Evolutionary conservation across 2,113 vertebrate species (phyloP), one percentile per base, ranked within the genome.

Genomic region (Epinephelus moara): DNA sequence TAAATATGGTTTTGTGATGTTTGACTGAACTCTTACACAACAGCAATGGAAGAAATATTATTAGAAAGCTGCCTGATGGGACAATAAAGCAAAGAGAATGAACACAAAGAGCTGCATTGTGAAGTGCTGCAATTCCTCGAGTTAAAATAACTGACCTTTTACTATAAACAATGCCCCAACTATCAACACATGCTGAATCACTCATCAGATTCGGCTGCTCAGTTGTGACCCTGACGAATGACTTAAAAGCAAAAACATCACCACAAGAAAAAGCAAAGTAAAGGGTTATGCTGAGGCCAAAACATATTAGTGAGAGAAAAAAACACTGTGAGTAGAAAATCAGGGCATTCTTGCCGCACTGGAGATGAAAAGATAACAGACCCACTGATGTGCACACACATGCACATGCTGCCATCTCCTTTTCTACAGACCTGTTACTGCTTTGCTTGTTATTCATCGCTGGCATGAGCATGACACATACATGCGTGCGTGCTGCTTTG

Each of bases 71-170:
- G 60, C n/a, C 60, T 45, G 42, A 15, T 52, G 78, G 70, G 70
- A 80, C 21, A 76, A 60, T 40, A 64, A 80, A 63, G 40, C 40
- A 56, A 50, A 45, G 30, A 76, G 67, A 92, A 80, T 52, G 13
- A 49, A 66, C 50, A 92, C 79, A 82, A 86, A 82, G 71, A 62
- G 47, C 18, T 45, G 25, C 70, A 87, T 85, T 85, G 86, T 88
- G 62, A 75, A 68, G 21, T 1, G 21, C 23, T 52, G 14, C 55
- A 0, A 57, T 66, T 78, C 60, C 69, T 75, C 1, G 9, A 49
- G 63, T 88, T 84, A 86, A 90, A 91, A 90, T 90, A 92, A 87
- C 86, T 85, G 85, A 81, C 81, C 84, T 85, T 87, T 86, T 10
- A 66, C 77, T 75, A 7, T 30, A 76, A 73, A 92, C 89, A 92